Conservation (phyloP, 1,140 invertebrate species). For the Stratiolaelaps scimitus region DNA sequence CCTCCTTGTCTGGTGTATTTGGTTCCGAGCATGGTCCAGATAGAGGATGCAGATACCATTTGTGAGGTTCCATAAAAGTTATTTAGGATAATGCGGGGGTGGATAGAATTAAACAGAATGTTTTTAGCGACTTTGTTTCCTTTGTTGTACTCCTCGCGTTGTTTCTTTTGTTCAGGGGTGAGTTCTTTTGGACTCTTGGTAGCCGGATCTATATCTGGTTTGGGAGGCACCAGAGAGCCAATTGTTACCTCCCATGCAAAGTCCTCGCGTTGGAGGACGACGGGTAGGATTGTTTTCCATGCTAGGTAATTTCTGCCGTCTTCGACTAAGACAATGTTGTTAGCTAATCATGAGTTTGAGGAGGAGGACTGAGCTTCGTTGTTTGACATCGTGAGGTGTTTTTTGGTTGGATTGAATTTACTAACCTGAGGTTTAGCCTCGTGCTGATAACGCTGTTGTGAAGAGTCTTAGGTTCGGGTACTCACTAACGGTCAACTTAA, state of each 20-base stretch:
- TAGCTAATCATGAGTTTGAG: background rate
- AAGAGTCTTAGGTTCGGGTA: background rate
- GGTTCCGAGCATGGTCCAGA: background rate
- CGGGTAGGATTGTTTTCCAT: background rate
- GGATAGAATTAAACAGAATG: conserved; percentile 6
- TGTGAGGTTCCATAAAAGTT: background rate
- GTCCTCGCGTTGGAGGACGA: background rate
- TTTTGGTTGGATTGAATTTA: background rate
- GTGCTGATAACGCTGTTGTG: conserved; percentile 10
- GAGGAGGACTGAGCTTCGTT: background rate
- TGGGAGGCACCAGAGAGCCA: too few relatives aligned
- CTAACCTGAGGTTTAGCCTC: background rate
- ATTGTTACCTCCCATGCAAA: background rate
- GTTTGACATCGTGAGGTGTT: background rate
- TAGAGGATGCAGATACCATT: background rate
- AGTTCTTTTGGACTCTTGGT: background rate
- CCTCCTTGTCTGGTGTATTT: background rate
- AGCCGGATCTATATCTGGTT: too few relatives aligned
- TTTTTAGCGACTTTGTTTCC: background rate
- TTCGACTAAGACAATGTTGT: conserved; percentile 10
- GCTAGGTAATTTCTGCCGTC: background rate
- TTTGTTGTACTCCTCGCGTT: background rate
- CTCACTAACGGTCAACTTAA: too few relatives aligned
- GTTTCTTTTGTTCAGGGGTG: background rate
- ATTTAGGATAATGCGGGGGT: background rate